phyloP scores from a whole-genome alignment of 1,140 invertebrate genomes.

The Amphibalanus amphitrite region DNA sequence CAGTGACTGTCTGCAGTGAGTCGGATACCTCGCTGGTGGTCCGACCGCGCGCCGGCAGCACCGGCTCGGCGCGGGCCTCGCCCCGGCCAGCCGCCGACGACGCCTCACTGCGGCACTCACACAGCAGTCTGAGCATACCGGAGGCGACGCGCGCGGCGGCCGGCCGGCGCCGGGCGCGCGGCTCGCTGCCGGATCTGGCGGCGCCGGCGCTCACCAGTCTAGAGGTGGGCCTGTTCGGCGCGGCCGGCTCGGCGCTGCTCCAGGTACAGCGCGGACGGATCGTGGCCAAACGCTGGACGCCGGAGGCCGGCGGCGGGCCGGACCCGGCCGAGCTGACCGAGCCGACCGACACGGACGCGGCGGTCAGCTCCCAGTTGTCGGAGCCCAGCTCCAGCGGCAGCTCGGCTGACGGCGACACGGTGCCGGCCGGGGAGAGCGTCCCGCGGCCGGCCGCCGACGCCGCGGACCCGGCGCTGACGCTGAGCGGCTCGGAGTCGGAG shows the following conservation, averaged over 20 bases:
- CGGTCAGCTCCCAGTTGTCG: neutral
- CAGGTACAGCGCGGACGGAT: neutral
- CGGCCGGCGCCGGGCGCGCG: too few relatives aligned
- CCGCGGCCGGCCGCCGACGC: conserved; percentile 1
- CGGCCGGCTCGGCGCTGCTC: neutral
- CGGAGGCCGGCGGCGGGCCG: too few relatives aligned
- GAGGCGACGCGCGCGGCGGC: neutral
- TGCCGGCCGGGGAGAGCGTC: neutral
- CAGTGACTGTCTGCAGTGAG: too few relatives aligned
- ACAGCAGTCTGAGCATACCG: conserved; percentile 37
- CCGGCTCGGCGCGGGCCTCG: neutral
- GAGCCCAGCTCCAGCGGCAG: neutral
- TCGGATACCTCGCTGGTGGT: too few relatives aligned
- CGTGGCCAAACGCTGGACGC: neutral
- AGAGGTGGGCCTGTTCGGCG: conserved; percentile 9
- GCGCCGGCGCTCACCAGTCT: neutral
- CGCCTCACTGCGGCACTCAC: conserved; percentile 34
- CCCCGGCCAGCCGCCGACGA: conserved; percentile 9
- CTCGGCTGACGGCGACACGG: neutral
- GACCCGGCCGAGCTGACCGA: neutral
- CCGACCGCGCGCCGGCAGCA: neutral
- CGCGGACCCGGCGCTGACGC: too few relatives aligned
- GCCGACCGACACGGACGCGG: too few relatives aligned
- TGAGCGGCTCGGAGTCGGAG: neutral
- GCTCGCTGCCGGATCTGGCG: conserved; percentile 2